A percentile compares a stretch with the other conserved stretches of the same genome.
Conservation (phyloP, 2,113 vertebrate genomes). For the Lepus timidus region DNA sequence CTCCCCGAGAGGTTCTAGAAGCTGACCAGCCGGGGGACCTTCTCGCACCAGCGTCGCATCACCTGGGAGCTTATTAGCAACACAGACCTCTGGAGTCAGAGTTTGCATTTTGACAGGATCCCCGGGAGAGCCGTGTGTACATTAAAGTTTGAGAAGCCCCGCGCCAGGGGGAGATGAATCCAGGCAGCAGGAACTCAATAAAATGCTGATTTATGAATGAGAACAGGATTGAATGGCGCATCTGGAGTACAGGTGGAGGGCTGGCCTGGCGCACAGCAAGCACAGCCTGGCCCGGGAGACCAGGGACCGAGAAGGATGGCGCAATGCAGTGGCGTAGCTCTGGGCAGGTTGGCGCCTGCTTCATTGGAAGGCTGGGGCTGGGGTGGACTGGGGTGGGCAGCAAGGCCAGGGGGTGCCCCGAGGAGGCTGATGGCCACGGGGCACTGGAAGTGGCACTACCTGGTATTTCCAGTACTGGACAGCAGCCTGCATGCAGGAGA, state of each 20-base stretch:
- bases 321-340: neutral
- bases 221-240: neutral
- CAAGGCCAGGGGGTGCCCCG: neutral
- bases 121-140: neutral
- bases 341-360: neutral
- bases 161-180: conserved; percentile 22
- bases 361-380: neutral
- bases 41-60: accelerated
- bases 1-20: neutral
- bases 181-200: neutral
- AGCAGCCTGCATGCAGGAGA: neutral
- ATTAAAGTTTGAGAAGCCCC: conserved; percentile 55
- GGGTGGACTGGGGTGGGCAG: neutral
- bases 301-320: neutral
- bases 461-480: neutral
- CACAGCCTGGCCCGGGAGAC: neutral
- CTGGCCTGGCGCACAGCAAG: neutral
- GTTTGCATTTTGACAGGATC: neutral
- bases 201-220: conserved; percentile 70
- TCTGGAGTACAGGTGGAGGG: neutral
- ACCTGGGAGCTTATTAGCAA: neutral
- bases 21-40: neutral
- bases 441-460: accelerated
- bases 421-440: accelerated
- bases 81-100: neutral